These are phyloP conservation scores for Trissolcus japonicus DNA, from an alignment of 2,888 invertebrate genomes.

Conservation along the genomic window DNA sequence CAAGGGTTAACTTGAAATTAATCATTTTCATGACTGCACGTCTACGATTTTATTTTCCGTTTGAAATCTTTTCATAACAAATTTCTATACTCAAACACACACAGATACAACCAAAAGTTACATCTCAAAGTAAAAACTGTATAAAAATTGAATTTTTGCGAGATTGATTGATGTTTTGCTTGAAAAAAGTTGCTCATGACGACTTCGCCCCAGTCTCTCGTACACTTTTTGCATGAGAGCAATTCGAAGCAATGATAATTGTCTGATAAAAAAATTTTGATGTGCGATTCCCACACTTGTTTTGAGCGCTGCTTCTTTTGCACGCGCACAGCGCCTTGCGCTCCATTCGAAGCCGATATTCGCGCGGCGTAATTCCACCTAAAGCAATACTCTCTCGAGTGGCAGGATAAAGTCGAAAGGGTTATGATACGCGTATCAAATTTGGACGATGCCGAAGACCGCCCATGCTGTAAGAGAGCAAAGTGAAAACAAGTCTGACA, in stretches of 20 bases:
- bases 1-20: too few relatives aligned
- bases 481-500: conserved; percentile 60
- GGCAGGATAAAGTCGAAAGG: conserved; percentile 65
- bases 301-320: conserved; percentile 27
- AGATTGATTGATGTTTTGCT: too few relatives aligned
- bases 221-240: too few relatives aligned
- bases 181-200: too few relatives aligned
- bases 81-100: too few relatives aligned
- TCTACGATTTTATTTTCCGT: too few relatives aligned
- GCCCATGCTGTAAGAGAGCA: conserved; percentile 67
- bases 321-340: conserved; percentile 22
- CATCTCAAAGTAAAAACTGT: too few relatives aligned
- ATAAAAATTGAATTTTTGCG: too few relatives aligned
- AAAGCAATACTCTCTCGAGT: conserved; percentile 52
- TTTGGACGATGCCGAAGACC: conserved; percentile 70
- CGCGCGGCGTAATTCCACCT: conserved; percentile 35
- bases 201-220: too few relatives aligned
- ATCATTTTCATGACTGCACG: too few relatives aligned
- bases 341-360: conserved; percentile 34
- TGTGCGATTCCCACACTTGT: conserved; percentile 20
- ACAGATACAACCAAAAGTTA: too few relatives aligned
- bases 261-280: conserved; percentile 15
- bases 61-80: too few relatives aligned
- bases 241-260: not conserved
- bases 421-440: conserved; percentile 73